phyloP scores from a whole-genome alignment of 2,797 vertebrate species.

The Peromyscus aztecus region DNA sequence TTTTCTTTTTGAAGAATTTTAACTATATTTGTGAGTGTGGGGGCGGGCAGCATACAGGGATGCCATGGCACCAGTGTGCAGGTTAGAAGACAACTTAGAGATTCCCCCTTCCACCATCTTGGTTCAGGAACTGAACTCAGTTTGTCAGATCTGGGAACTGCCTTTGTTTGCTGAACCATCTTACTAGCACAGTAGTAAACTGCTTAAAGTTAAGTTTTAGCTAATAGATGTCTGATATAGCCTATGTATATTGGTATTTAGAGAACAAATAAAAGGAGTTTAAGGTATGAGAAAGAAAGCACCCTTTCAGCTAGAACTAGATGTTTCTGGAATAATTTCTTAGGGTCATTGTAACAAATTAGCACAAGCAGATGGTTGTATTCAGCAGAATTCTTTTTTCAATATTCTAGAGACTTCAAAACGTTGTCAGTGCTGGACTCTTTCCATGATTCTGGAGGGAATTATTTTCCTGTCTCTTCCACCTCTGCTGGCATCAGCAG shows the following conservation, averaged over 20 bases:
- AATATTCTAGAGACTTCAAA: background rate
- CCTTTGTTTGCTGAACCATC: background rate
- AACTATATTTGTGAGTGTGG: background rate
- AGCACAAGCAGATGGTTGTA: background rate
- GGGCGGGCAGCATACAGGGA: fast-evolving
- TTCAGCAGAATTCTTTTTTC: background rate
- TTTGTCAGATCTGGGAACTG: background rate
- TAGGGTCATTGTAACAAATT: background rate
- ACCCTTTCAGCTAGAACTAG: background rate
- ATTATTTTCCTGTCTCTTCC: background rate
- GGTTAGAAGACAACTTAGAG: background rate
- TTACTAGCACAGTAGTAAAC: background rate
- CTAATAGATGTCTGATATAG: background rate
- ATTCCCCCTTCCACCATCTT: background rate
- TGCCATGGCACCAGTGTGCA: background rate
- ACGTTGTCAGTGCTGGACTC: background rate
- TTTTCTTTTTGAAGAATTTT: background rate
- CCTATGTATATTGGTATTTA: background rate
- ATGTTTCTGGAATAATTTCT: background rate
- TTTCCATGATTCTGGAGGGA: too few relatives aligned
- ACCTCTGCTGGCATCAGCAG: background rate
- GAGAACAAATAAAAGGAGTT: background rate
- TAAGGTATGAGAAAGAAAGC: background rate
- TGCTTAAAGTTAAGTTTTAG: background rate
- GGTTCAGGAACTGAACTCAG: background rate